Evolutionary conservation across 2,888 invertebrate genomes (phyloP).

Genomic region (Apamea anceps): DNA sequence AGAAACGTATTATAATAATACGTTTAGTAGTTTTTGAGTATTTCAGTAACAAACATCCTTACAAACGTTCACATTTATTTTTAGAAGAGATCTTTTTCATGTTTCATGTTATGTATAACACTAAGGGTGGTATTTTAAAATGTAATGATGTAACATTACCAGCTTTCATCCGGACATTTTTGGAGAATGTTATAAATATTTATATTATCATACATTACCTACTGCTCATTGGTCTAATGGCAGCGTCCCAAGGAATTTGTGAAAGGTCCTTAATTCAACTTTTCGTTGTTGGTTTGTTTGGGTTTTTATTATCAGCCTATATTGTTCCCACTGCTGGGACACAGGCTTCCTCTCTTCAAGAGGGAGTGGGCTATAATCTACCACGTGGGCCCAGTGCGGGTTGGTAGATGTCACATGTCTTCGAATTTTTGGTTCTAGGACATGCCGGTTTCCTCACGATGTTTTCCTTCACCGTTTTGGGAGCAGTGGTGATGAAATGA

Average conservation of each 20-base stretch:
- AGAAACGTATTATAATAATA: no score
- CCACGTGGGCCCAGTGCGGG: no score
- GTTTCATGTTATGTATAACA: background rate
- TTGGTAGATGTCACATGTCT: no score
- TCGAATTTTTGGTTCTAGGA: no score
- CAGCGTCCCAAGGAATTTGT: background rate
- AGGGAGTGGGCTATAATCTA: no score
- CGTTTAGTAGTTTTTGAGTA: background rate
- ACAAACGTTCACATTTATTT: background rate
- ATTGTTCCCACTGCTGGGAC: no score
- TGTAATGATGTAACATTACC: conserved; percentile 20
- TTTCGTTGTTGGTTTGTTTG: no score
- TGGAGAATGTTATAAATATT: conserved; percentile 36
- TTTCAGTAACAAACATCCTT: background rate
- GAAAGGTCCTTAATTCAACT: background rate
- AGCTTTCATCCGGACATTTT: conserved; percentile 9
- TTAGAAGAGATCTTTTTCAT: background rate
- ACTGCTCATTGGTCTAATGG: conserved; percentile 18
- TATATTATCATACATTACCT: conserved; percentile 19
- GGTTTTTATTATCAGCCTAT: background rate
- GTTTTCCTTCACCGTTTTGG: no score
- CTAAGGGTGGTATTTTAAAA: conserved; percentile 41
- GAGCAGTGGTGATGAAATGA: no score
- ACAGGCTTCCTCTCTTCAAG: no score
- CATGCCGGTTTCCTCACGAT: no score